phyloP scores from a whole-genome alignment of 1,140 invertebrate species.

The Diachasma alloeum region DNA sequence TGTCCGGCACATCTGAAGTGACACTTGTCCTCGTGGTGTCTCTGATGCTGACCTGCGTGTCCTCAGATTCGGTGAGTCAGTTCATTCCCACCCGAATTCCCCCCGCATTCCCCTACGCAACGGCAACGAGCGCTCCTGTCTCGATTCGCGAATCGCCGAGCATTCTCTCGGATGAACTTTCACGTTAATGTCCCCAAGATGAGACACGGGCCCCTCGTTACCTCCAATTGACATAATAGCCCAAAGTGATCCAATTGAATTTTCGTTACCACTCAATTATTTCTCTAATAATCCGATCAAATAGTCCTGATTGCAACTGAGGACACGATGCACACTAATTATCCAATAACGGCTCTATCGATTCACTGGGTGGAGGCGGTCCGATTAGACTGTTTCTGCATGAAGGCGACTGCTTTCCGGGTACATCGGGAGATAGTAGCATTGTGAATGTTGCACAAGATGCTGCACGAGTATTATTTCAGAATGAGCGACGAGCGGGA shows the following conservation, averaged over 20 bases:
- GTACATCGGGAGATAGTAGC: background rate
- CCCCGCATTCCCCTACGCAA: background rate
- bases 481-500: background rate
- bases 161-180: background rate
- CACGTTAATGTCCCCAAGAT: background rate
- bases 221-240: conserved; percentile 23
- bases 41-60: background rate
- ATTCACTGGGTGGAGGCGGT: background rate
- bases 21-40: background rate
- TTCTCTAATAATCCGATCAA: background rate
- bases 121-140: background rate
- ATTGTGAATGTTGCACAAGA: background rate
- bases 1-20: background rate
- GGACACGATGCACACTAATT: background rate
- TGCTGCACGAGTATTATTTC: background rate
- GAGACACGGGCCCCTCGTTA: conserved; percentile 27
- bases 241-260: background rate
- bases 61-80: background rate
- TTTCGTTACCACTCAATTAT: background rate
- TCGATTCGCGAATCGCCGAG: background rate
- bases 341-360: background rate
- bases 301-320: background rate
- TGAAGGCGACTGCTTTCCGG: background rate
- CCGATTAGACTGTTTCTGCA: too few relatives aligned
- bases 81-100: background rate